A percentile compares a stretch with the other conserved stretches of the same genome.
phyloP scores from a whole-genome alignment of 2,888 invertebrate genomes.

The Drosophila antonietae region DNA sequence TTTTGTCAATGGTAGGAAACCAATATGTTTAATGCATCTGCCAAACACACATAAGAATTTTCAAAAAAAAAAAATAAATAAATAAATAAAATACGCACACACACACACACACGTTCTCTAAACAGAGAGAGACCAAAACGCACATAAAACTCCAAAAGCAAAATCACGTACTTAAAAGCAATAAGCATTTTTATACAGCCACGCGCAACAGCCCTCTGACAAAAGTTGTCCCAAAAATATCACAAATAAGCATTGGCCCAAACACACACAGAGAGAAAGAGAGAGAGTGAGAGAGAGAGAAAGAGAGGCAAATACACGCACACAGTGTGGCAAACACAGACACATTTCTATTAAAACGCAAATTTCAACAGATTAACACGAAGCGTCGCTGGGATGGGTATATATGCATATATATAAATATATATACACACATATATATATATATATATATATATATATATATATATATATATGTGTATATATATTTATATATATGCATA shows the following conservation, averaged over 20 bases:
- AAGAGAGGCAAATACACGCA: neutral
- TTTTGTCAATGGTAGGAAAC: slow-evolving; percentile 62
- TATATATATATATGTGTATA: neutral
- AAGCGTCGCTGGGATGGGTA: slow-evolving; percentile 18
- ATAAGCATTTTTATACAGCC: slow-evolving; percentile 70
- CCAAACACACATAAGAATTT: slow-evolving; percentile 18
- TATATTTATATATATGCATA: neutral
- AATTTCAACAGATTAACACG: slow-evolving; percentile 78
- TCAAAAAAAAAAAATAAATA: neutral
- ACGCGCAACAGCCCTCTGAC: slow-evolving; percentile 44
- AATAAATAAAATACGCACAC: neutral
- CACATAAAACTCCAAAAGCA: slow-evolving; percentile 48
- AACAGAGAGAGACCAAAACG: slow-evolving; percentile 14
- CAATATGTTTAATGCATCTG: slow-evolving; percentile 70
- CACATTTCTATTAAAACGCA: slow-evolving; percentile 73
- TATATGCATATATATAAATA: neutral
- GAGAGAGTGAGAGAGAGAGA: slow-evolving; percentile 1
- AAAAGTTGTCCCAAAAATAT: slow-evolving; percentile 46
- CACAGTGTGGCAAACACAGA: neutral
- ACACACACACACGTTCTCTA: neutral
- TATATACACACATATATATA: neutral
- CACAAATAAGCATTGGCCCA: slow-evolving; percentile 27
- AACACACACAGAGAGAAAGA: slow-evolving; percentile 16
- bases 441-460: too few relatives aligned
- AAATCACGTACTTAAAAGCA: slow-evolving; percentile 77